Percentiles rank a stretch among this genome's conserved stretches.
Conservation (phyloP, 2,888 invertebrate species). For the Agonopterix heracliana region DNA sequence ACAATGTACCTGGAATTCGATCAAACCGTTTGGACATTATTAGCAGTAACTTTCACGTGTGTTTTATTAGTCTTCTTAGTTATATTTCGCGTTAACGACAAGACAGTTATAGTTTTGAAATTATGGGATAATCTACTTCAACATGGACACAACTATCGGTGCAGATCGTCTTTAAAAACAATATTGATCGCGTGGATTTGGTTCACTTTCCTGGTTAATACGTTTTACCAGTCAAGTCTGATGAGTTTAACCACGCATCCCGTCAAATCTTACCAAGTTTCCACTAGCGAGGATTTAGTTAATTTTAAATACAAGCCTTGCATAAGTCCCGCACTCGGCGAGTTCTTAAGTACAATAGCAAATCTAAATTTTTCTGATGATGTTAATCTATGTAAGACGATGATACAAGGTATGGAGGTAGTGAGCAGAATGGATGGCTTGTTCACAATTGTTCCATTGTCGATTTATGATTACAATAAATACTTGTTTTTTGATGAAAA, state of each 20-base stretch:
- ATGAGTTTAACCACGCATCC: conserved; percentile 31
- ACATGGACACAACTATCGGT: conserved; percentile 18
- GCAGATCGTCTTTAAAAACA: conserved; percentile 13
- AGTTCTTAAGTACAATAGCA: conserved; percentile 12
- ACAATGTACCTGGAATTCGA: conserved; percentile 20
- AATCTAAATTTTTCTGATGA: not conserved
- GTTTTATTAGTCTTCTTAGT: conserved; percentile 19
- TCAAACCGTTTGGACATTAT: conserved; percentile 24
- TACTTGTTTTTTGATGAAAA: conserved; percentile 27
- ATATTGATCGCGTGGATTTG: conserved; percentile 37
- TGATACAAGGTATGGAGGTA: conserved; percentile 27
- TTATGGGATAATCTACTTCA: conserved; percentile 27
- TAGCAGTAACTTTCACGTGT: conserved; percentile 20
- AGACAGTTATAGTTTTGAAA: conserved; percentile 17
- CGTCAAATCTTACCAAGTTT: conserved; percentile 32
- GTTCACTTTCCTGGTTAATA: conserved; percentile 31
- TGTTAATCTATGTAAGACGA: conserved; percentile 6
- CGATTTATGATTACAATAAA: conserved; percentile 29
- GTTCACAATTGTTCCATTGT: conserved; percentile 30
- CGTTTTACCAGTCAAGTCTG: conserved; percentile 25
- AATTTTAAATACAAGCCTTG: conserved; percentile 34
- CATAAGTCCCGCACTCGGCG: conserved; percentile 27
- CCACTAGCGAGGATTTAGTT: conserved; percentile 22
- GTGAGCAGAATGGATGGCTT: conserved; percentile 27
- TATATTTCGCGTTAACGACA: conserved; percentile 13